Base-by-base conservation (phyloP, 2,113 vertebrate species). In the Festucalex cinctus region DNA sequence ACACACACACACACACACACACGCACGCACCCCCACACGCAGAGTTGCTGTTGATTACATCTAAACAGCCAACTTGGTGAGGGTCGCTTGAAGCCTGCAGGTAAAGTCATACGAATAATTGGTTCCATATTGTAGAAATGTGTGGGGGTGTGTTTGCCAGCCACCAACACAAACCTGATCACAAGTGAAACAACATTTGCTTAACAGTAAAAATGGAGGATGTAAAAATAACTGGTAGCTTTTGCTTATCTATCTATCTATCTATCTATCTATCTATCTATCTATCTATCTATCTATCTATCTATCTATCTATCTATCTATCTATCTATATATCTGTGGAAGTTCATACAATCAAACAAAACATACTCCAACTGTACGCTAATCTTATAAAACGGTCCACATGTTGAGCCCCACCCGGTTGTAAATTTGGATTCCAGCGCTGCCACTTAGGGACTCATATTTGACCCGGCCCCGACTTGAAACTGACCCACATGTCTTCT, bases 91-190 rank as follows among this genome's bases (percentile, higher is more conserved):
- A 61, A 70, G 75, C 83, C 82, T 84, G 70, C 70, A 88, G 83
- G 76, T 79, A 78, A 71, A 65, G 49, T 67, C 59, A 61, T 37
- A 24, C 4, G 37, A 61, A 62, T 85, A 89, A 92, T 86, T 76
- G 76, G 62, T 90, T 88, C 87, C 90, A 92, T 84, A 87, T 79
- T 66, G 59, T 32, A 37, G 62, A 65, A 64, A 37, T 49, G 28
- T 43, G 53, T 49, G 35, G 36, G 44, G 26, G 36, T 61, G 28
- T 32, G 53, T 49, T 48, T 56, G 46, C 53, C 32, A 62, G 24
- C 41, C 63, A 19, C 57, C 14, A 20, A 49, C 16, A 65, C 46
- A 51, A 48, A 65, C 19, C 28, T 35, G 70, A 59, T 68, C 61
- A 74, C 60, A 79, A 68, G 51, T 66, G 56, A 58, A 79, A 60